These are phyloP conservation scores for Caradrina kadenii DNA, from an alignment of 2,888 invertebrate genomes.

Conservation along the genomic window DNA sequence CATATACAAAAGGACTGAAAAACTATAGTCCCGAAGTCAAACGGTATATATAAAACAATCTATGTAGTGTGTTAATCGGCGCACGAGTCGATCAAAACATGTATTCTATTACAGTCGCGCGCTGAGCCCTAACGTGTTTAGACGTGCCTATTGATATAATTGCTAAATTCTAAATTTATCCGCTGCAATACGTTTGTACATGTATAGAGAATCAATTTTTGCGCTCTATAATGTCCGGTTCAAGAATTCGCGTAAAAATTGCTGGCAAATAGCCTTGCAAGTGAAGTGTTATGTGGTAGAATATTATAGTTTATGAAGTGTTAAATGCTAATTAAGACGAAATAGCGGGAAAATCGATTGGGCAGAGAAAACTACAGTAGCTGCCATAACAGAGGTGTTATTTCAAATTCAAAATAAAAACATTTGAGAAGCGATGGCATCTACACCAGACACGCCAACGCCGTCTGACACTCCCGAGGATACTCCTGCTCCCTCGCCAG, in stretches of 20 bases:
- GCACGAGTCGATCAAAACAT: conserved; percentile 61
- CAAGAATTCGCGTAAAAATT: conserved; percentile 23
- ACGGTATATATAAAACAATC: conserved; percentile 29
- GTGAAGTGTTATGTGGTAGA: conserved; percentile 32
- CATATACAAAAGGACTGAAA: conserved; percentile 24
- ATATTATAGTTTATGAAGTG: conserved; percentile 21
- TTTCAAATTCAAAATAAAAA: conserved; percentile 1
- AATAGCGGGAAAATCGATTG: not conserved
- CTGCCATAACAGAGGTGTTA: not conserved
- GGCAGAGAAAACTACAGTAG: not conserved
- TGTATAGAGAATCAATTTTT: conserved; percentile 23
- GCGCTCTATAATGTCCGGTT: conserved; percentile 26
- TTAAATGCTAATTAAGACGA: not conserved
- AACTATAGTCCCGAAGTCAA: conserved; percentile 16
- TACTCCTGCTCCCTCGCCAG: conserved; percentile 77
- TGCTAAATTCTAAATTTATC: conserved; percentile 47
- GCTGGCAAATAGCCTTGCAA: conserved; percentile 30
- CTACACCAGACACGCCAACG: conserved; percentile 68
- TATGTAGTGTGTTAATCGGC: conserved; percentile 33
- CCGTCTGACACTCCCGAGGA: conserved; percentile 73
- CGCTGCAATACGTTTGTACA: conserved; percentile 8
- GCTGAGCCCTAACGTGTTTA: conserved; percentile 49
- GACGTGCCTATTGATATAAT: conserved; percentile 55
- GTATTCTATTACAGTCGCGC: conserved; percentile 58
- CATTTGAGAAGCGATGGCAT: conserved; percentile 41